Evolutionary conservation across 2,797 vertebrate genomes (phyloP), one percentile per base, ranked within the genome.

Genomic region (Coendou prehensilis): DNA sequence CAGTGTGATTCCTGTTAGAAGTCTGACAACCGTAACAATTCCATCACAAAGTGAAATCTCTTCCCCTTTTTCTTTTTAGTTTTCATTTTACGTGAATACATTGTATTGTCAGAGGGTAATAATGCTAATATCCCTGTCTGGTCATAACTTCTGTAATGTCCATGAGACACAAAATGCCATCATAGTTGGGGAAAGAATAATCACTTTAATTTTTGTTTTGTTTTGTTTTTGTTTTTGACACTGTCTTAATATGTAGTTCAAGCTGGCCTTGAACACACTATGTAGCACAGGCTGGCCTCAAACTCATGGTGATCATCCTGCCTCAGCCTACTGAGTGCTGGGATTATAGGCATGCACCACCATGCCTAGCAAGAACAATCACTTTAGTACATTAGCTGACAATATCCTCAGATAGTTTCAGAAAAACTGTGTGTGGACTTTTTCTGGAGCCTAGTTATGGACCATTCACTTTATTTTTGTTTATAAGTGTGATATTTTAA

Each of bases 381-480:
- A 22, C n/a, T 82, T 87, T 87, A 50, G 67, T 57, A 78, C 8
- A 26, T 85, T 83, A 63, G 67, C 23, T 64, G 57, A 59, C 67
- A 79, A 23, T 41, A 71, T 73, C 52, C 67, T 95, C 91, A 50
- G 73, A 81, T 9, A 26, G 45, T 86, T 96, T 89, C 73, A 93
- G 47, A 89, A 93, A 91, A 71, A 79, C 30, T 78, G 28, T 47
- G 13, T 80, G 54, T 45, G 11, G 57, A 64, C 54, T 50, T 81
- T 69, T 76, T 64, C 30, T 71, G 37, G 45, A 59, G 33, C 50
- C 45, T 78, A 81, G 45, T 45, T 61, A 9, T 85, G 71, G 41
- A 76, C 45, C 63, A 45, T 26, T 96, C 45, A 85, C 87, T 93
- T 94, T 93, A 88, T 85, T 93, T 95, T 88, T 93, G 52, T 91